phyloP scores from a whole-genome alignment of 2,797 vertebrate species.

The Xenopus petersii region DNA sequence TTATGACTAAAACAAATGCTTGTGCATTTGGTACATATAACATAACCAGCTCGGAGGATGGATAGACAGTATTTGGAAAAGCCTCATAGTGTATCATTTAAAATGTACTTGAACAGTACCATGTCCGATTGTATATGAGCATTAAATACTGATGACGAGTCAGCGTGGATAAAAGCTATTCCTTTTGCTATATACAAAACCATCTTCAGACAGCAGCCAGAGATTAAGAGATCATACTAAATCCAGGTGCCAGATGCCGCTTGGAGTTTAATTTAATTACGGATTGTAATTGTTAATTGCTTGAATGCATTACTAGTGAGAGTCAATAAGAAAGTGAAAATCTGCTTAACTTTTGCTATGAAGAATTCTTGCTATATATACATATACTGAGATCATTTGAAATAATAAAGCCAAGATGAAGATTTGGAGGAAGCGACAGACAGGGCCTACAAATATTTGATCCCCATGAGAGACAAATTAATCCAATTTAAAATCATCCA shows the following conservation, averaged over 20 bases:
- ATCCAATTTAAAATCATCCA: no score
- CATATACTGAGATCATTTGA: no score
- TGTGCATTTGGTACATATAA: neutral
- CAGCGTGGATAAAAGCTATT: conserved; percentile 2
- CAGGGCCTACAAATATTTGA: no score
- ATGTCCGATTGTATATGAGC: conserved; percentile 3
- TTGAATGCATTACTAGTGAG: neutral
- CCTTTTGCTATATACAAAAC: conserved; percentile 24
- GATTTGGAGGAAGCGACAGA: no score
- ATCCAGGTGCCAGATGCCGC: neutral
- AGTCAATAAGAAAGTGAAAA: no score
- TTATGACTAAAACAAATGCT: neutral
- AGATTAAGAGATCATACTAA: neutral
- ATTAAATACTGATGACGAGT: conserved; percentile 2
- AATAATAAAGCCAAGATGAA: no score
- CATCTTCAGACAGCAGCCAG: neutral
- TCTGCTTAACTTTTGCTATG: no score
- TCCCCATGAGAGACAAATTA: no score
- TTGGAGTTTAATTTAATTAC: conserved; percentile 3
- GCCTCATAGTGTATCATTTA: neutral
- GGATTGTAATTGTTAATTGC: neutral
- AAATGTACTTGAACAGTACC: conserved; percentile 14
- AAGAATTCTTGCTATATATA: no score
- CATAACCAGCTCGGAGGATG: neutral
- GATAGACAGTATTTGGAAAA: conserved; percentile 15